Evolutionary conservation across 2,888 invertebrate genomes (phyloP).

Genomic region (Pristionchus arcanus): DNA sequence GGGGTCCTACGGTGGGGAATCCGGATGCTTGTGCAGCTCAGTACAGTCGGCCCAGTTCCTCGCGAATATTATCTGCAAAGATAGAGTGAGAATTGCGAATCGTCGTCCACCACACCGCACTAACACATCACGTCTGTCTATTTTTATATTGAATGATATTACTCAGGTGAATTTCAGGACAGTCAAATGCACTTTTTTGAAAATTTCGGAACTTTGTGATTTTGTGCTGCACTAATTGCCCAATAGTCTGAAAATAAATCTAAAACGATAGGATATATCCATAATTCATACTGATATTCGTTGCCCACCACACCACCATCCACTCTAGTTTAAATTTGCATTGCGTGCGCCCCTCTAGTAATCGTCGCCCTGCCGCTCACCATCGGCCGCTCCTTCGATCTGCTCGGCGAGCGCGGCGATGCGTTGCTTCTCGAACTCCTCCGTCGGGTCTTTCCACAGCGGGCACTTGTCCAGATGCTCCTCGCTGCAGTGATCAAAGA

Average conservation of each 20-base stretch:
- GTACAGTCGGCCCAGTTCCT: background rate
- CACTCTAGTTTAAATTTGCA: background rate
- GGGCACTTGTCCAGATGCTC: background rate
- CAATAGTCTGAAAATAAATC: too few species aligned
- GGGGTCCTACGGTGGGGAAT: background rate
- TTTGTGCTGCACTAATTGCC: too few species aligned
- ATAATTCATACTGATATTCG: background rate
- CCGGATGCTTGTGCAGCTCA: background rate
- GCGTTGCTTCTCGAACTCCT: background rate
- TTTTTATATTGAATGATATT: background rate
- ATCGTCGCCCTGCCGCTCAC: constrained; percentile 32
- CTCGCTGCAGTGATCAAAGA: constrained; percentile 1
- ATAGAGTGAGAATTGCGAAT: background rate
- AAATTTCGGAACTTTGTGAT: too few species aligned
- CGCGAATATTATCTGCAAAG: background rate
- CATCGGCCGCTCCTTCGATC: background rate
- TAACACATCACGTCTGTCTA: background rate
- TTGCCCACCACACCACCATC: constrained; percentile 11
- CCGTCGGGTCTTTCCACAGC: constrained; percentile 37
- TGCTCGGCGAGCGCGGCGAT: background rate
- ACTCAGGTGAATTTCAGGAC: too few species aligned
- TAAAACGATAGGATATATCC: too few species aligned
- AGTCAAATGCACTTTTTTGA: too few species aligned
- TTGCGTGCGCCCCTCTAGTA: background rate
- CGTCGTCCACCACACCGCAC: constrained; percentile 41